Conservation (phyloP, 2,888 invertebrate genomes). For the Drosophila yooni region DNA sequence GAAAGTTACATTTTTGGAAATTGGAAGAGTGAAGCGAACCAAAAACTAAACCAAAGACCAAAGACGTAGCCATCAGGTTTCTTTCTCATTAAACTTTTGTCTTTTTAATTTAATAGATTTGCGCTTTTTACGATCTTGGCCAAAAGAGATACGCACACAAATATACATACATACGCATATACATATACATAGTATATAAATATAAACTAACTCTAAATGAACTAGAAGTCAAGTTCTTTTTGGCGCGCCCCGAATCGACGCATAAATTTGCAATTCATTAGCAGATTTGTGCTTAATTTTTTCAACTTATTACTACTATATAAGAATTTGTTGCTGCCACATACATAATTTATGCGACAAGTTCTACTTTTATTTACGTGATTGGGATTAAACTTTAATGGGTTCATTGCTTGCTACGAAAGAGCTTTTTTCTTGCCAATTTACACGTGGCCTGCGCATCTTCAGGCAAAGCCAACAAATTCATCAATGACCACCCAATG, state of each 20-base stretch:
- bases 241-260: conserved; percentile 67
- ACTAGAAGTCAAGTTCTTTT: conserved; percentile 81
- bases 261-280: conserved; percentile 80
- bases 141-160: conserved; percentile 20
- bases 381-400: conserved; percentile 77
- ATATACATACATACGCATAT: conserved; percentile 17
- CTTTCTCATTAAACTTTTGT: conserved; percentile 74
- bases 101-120: conserved; percentile 72
- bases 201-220: conserved; percentile 59
- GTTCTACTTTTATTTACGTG: conserved; percentile 76
- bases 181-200: conserved; percentile 18
- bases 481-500: conserved; percentile 66
- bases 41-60: conserved; percentile 24
- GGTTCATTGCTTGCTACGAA: conserved; percentile 74
- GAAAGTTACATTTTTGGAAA: conserved; percentile 82
- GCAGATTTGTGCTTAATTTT: conserved; percentile 67
- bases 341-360: conserved; percentile 78
- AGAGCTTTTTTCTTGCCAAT: conserved; percentile 43
- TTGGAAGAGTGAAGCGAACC: conserved; percentile 47
- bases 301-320: conserved; percentile 49
- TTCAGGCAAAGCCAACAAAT: conserved; percentile 36
- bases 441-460: conserved; percentile 66
- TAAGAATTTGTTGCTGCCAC: conserved; percentile 43
- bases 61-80: conserved; percentile 64
- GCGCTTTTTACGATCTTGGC: conserved; percentile 66